A percentile compares a stretch with the other conserved stretches of the same genome.
phyloP scores from a whole-genome alignment of 2,888 invertebrate genomes.

The Reticulitermes lucifugus region DNA sequence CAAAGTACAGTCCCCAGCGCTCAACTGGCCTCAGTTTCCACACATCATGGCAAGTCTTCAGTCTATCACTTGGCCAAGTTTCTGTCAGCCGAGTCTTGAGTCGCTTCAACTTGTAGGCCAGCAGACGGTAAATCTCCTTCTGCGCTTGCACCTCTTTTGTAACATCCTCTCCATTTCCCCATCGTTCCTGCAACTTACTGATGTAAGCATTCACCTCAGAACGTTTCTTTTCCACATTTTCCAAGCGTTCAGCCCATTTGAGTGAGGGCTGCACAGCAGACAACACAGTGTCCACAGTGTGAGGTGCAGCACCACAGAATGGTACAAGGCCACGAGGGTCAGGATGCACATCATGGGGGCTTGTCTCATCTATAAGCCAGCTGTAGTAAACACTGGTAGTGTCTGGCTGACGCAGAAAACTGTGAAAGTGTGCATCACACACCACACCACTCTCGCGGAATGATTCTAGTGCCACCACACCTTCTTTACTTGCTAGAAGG shows the following conservation, averaged over 20 bases:
- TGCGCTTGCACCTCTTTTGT: neutral
- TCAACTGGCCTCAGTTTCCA: neutral
- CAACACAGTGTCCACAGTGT: neutral
- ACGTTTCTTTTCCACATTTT: neutral
- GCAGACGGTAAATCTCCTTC: neutral
- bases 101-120: neutral
- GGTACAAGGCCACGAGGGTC: neutral
- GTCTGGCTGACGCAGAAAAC: neutral
- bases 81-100: neutral
- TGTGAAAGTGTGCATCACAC: neutral
- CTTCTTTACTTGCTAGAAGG: neutral
- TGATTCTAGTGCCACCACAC: neutral
- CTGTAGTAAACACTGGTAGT: neutral
- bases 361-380: neutral
- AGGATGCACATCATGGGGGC: neutral
- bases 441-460: neutral
- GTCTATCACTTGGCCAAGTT: neutral
- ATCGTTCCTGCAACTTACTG: neutral
- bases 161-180: neutral
- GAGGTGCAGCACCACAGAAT: neutral
- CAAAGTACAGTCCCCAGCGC: neutral
- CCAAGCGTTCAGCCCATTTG: conserved; percentile 12
- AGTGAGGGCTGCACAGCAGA: neutral
- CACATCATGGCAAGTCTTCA: neutral
- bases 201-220: neutral